phyloP scores from a whole-genome alignment of 37 sponge, comb jelly and placozoan species.

The Aplysina aerophoba region DNA sequence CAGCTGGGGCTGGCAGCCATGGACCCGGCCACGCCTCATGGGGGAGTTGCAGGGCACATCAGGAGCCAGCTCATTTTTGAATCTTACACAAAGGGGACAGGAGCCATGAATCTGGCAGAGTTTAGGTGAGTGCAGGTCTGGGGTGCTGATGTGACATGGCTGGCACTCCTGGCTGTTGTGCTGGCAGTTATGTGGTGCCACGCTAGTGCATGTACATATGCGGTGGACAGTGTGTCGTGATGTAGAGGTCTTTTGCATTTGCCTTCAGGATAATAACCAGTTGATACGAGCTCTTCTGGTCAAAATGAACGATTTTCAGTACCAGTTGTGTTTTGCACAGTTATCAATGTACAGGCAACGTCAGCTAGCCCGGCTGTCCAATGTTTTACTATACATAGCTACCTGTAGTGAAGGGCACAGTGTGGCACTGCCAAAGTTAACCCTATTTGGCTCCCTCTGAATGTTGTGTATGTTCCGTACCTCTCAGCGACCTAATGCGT shows the following conservation, averaged over 20 bases:
- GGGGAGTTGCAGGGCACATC: slow-evolving; percentile 77
- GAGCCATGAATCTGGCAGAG: slow-evolving; percentile 53
- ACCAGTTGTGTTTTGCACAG: too few relatives aligned
- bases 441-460: too few relatives aligned
- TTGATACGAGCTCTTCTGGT: too few relatives aligned
- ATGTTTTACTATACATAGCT: too few relatives aligned
- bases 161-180: not conserved
- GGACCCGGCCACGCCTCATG: slow-evolving; percentile 89
- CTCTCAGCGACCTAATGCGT: slow-evolving; percentile 35
- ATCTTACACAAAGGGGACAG: slow-evolving; percentile 74
- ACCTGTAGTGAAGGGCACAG: too few relatives aligned
- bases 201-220: slow-evolving; percentile 15
- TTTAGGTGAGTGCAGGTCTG: slow-evolving; percentile 58
- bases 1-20: slow-evolving; percentile 85
- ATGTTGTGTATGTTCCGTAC: not conserved
- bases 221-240: slow-evolving; percentile 11
- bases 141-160: not conserved
- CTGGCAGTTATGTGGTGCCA: not conserved
- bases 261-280: too few relatives aligned
- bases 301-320: too few relatives aligned
- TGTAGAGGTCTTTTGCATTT: too few relatives aligned
- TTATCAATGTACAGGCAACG: too few relatives aligned
- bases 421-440: too few relatives aligned
- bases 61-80: slow-evolving; percentile 87
- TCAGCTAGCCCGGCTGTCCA: too few relatives aligned